phyloP scores from a whole-genome alignment of 2,113 vertebrate genomes.

The Boleophthalmus pectinirostris region DNA sequence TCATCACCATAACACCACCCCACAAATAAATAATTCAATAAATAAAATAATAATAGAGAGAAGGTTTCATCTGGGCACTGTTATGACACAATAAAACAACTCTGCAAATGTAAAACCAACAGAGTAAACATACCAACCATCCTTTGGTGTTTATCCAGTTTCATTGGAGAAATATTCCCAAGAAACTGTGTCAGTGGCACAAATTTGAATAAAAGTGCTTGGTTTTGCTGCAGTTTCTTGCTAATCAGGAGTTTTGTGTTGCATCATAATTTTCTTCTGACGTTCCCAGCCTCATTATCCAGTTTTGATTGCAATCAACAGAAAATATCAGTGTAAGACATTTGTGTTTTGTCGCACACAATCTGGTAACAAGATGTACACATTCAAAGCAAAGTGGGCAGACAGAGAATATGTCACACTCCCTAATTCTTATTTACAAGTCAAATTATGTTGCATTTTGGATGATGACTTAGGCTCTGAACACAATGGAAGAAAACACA shows the following conservation, averaged over 20 bases:
- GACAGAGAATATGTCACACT: not conserved
- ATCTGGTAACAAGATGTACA: not conserved
- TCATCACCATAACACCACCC: too few relatives aligned
- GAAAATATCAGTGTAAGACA: constrained; percentile 21
- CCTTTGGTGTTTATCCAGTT: not conserved
- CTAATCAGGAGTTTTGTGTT: not conserved
- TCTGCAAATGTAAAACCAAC: not conserved
- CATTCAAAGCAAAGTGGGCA: not conserved
- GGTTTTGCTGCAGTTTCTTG: not conserved
- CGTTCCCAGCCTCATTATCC: constrained; percentile 26
- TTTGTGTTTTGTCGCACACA: constrained; percentile 9
- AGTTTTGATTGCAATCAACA: constrained; percentile 58
- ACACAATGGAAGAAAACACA: not conserved
- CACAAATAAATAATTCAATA: too few relatives aligned
- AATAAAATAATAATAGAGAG: too few relatives aligned
- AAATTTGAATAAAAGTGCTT: constrained; percentile 8
- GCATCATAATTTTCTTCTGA: constrained; percentile 18
- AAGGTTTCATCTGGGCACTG: too few relatives aligned
- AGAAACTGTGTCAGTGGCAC: constrained; percentile 6
- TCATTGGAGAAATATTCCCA: not conserved
- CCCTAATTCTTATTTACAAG: not conserved
- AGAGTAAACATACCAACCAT: not conserved
- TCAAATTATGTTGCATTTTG: not conserved
- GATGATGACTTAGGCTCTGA: not conserved
- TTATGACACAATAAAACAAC: not conserved